These are phyloP conservation scores for Mythimna vitellina DNA, from an alignment of 2,888 invertebrate genomes.

Conservation along the genomic window DNA sequence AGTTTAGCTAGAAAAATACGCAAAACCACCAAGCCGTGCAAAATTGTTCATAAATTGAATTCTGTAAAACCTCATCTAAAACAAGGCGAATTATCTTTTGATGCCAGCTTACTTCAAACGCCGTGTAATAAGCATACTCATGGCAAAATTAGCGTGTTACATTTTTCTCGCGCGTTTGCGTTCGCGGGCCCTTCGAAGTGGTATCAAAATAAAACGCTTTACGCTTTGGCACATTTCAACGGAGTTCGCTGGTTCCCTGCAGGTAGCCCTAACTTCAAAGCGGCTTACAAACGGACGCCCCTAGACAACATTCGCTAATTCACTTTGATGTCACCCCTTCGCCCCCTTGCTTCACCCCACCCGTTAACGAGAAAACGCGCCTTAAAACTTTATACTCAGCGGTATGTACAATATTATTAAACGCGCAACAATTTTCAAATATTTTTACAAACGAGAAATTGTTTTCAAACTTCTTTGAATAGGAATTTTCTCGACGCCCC, in stretches of 20 bases:
- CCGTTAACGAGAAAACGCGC: conserved; percentile 86
- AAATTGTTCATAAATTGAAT: conserved; percentile 15
- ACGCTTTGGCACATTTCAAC: conserved; percentile 81
- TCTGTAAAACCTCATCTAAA: conserved; percentile 18
- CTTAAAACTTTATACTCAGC: conserved; percentile 86
- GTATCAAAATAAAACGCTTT: conserved; percentile 81
- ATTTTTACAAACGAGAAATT: conserved; percentile 82
- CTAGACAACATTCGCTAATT: conserved; percentile 90
- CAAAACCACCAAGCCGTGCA: neutral
- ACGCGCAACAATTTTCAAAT: conserved; percentile 82
- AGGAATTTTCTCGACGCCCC: conserved; percentile 65
- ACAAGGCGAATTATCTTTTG: conserved; percentile 49
- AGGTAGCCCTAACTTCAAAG: conserved; percentile 88
- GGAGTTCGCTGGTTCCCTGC: conserved; percentile 74
- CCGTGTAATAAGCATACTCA: conserved; percentile 53
- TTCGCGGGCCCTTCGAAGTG: conserved; percentile 63
- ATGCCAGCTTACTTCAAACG: conserved; percentile 56
- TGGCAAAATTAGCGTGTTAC: conserved; percentile 54
- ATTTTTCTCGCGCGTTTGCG: conserved; percentile 60
- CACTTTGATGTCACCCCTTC: conserved; percentile 88
- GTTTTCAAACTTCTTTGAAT: conserved; percentile 77
- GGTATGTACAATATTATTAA: conserved; percentile 84
- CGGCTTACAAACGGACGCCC: conserved; percentile 89
- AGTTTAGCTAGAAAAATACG: neutral
- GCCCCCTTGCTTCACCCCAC: conserved; percentile 68